Conservation (phyloP, 2,113 vertebrate genomes). For the Hypomesus transpacificus region DNA sequence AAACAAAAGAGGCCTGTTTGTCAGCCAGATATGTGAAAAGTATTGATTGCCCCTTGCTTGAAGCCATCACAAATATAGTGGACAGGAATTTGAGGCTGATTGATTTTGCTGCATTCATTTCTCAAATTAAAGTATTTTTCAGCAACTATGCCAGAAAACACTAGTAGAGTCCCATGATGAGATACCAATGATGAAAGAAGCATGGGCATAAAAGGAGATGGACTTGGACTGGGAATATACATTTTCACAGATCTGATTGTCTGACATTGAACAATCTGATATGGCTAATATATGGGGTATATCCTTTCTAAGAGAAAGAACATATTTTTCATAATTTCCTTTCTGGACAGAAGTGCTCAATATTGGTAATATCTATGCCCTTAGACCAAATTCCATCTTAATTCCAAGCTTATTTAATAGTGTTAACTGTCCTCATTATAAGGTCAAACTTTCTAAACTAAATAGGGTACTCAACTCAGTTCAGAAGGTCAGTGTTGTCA, state of each 20-base stretch:
- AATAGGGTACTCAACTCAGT: too few species aligned
- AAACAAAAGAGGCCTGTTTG: conserved; percentile 58
- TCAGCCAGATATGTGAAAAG: conserved; percentile 58
- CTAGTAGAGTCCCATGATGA: background rate
- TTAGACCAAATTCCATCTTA: conserved; percentile 34
- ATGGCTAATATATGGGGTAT: conserved; percentile 52
- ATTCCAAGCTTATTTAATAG: too few species aligned
- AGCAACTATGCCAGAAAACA: conserved; percentile 47
- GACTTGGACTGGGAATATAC: background rate
- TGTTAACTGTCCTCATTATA: too few species aligned
- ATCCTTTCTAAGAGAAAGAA: conserved; percentile 56
- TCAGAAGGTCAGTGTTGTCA: too few species aligned
- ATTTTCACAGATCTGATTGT: conserved; percentile 11
- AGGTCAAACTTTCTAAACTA: too few species aligned
- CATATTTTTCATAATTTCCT: conserved; percentile 24
- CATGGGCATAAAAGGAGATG: background rate
- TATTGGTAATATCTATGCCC: conserved; percentile 53
- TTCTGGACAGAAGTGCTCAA: conserved; percentile 53
- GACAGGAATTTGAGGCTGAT: conserved; percentile 68
- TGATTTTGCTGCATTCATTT: conserved; percentile 75
- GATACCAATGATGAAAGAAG: background rate
- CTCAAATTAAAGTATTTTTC: conserved; percentile 65
- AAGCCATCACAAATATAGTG: conserved; percentile 61
- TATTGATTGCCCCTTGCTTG: conserved; percentile 66
- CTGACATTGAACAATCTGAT: conserved; percentile 43